Conservation (phyloP, 2,113 vertebrate species). For the Tiliqua scincoides region DNA sequence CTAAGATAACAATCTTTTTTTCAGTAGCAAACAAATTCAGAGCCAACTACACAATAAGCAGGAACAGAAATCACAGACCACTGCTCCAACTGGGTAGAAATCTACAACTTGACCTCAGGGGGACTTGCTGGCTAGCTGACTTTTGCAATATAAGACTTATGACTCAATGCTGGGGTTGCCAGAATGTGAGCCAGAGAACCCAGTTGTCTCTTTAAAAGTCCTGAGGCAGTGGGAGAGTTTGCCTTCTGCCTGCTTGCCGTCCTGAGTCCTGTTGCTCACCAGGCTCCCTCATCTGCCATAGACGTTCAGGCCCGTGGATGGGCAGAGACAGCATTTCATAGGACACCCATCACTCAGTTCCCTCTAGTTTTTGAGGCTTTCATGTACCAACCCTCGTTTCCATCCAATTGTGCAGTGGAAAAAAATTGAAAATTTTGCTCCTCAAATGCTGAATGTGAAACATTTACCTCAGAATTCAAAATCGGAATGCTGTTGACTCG, state of each 20-base stretch:
- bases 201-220: neutral
- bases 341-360: no score
- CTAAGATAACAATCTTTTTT: conserved; percentile 9
- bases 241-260: neutral
- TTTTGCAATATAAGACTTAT: neutral
- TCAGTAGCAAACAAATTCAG: conserved; percentile 9
- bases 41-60: neutral
- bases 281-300: neutral
- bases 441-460: no score
- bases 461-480: neutral
- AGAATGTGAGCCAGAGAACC: neutral
- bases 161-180: neutral
- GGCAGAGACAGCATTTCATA: neutral
- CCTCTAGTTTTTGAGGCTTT: neutral
- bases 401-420: neutral
- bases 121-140: neutral
- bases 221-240: neutral
- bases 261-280: neutral
- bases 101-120: neutral
- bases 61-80: neutral
- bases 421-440: neutral
- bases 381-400: neutral
- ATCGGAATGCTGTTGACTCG: neutral
- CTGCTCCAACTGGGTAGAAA: neutral
- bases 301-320: neutral